Percentiles rank a stretch among this genome's conserved stretches.
Conservation (phyloP, 2,113 vertebrate species). For the Ursus arctos region DNA sequence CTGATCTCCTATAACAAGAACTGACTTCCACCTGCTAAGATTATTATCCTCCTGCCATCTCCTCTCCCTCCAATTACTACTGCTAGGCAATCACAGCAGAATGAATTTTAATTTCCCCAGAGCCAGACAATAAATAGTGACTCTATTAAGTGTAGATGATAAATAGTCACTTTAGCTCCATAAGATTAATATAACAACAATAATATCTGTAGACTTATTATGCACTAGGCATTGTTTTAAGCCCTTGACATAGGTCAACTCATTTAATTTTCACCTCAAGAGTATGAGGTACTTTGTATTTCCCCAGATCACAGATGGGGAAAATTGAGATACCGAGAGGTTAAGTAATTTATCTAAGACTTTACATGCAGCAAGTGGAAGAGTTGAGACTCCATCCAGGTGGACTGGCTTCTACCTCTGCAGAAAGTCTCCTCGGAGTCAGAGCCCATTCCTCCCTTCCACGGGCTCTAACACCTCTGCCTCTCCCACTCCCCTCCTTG, state of each 20-base stretch:
- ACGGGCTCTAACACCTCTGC: neutral
- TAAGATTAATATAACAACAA: neutral
- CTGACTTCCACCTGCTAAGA: neutral
- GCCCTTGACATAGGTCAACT: neutral
- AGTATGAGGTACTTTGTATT: neutral
- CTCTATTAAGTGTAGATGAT: neutral
- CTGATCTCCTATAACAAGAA: constrained; percentile 18
- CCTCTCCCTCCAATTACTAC: constrained; percentile 15
- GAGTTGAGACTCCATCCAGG: neutral
- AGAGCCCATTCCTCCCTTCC: neutral
- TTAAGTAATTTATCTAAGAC: neutral
- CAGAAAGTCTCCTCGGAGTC: neutral
- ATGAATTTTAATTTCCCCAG: constrained; percentile 55
- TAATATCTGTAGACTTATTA: neutral
- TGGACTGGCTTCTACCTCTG: neutral
- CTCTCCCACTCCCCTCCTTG: neutral
- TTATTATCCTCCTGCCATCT: constrained; percentile 3
- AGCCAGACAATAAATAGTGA: constrained; percentile 28
- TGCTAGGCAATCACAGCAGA: neutral
- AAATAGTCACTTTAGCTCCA: constrained; percentile 47
- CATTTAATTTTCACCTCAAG: neutral
- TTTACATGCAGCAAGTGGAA: neutral
- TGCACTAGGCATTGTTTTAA: neutral
- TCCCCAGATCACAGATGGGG: constrained; percentile 25
- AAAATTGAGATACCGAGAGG: neutral